Evolutionary conservation across 2,113 vertebrate species (phyloP).

Genomic region (Apteryx owenii): DNA sequence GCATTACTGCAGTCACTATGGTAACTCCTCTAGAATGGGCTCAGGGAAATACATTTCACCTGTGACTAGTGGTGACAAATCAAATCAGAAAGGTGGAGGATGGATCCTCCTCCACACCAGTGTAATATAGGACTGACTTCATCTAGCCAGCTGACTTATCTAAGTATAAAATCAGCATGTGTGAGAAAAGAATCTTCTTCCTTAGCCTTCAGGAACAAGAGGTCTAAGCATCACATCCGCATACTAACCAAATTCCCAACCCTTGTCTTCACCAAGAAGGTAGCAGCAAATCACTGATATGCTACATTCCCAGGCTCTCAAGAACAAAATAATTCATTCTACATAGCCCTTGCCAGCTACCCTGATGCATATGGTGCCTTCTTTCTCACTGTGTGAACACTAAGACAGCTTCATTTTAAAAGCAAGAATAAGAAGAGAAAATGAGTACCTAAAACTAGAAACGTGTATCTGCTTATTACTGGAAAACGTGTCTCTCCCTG

Average conservation of each 20-base stretch:
- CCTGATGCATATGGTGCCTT: background rate
- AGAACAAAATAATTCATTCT: background rate
- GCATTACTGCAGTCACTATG: constrained; percentile 39
- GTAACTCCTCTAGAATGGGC: constrained; percentile 40
- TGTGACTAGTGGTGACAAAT: constrained; percentile 33
- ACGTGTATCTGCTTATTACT: background rate
- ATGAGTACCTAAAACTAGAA: background rate
- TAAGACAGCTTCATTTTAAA: constrained; percentile 7
- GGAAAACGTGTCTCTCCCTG: background rate
- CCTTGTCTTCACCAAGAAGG: background rate
- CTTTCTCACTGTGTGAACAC: background rate
- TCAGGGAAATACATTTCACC: constrained; percentile 11
- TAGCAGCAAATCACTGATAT: background rate
- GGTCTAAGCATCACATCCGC: background rate
- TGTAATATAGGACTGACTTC: background rate
- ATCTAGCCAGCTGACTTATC: background rate
- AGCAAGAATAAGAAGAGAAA: constrained; percentile 7
- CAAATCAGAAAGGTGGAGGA: constrained; percentile 16
- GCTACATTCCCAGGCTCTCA: background rate
- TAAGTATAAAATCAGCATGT: background rate
- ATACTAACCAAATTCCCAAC: background rate
- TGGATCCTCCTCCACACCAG: background rate
- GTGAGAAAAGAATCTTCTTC: background rate
- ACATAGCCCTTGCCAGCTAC: background rate
- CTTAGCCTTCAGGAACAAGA: background rate